These are phyloP conservation scores for Drosophila nigrodunni DNA, from an alignment of 1,140 invertebrate genomes.

Conservation along the genomic window DNA sequence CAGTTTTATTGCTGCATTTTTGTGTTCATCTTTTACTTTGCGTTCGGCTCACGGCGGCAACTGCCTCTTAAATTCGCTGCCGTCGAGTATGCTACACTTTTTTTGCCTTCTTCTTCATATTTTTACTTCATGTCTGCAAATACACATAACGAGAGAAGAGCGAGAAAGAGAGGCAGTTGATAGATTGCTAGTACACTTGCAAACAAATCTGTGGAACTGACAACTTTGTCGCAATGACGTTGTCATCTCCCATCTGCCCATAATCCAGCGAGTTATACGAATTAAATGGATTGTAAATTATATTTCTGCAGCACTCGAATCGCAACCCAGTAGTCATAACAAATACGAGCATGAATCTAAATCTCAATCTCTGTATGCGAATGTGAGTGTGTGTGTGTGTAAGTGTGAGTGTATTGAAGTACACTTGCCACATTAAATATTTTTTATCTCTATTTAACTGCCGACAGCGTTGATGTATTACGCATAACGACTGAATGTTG, in stretches of 20 bases:
- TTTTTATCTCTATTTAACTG: slow-evolving; percentile 27
- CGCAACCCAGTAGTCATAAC: slow-evolving; percentile 36
- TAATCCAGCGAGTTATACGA: slow-evolving; percentile 52
- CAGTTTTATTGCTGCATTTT: slow-evolving; percentile 49
- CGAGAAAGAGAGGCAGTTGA: no score
- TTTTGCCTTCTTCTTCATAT: slow-evolving; percentile 21
- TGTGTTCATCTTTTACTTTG: slow-evolving; percentile 58
- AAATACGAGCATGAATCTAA: slow-evolving; percentile 28
- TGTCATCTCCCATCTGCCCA: slow-evolving; percentile 11
- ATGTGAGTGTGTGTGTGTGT: slow-evolving; percentile 6
- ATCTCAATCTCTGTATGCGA: slow-evolving; percentile 13
- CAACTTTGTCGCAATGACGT: slow-evolving; percentile 40
- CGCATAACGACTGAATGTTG: not conserved
- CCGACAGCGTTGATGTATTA: not conserved
- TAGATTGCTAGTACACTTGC: slow-evolving; percentile 43
- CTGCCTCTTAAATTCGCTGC: slow-evolving; percentile 43
- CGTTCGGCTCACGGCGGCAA: slow-evolving; percentile 28
- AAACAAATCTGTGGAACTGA: slow-evolving; percentile 42
- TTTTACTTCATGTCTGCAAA: not conserved
- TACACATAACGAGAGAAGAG: not conserved
- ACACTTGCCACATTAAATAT: slow-evolving; percentile 32
- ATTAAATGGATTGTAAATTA: slow-evolving; percentile 71
- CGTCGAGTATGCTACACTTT: slow-evolving; percentile 69
- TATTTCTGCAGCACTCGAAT: slow-evolving; percentile 47
- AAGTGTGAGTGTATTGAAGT: slow-evolving; percentile 18